Evolutionary conservation across 2,888 invertebrate species (phyloP).

Genomic region (Mamestra brassicae): DNA sequence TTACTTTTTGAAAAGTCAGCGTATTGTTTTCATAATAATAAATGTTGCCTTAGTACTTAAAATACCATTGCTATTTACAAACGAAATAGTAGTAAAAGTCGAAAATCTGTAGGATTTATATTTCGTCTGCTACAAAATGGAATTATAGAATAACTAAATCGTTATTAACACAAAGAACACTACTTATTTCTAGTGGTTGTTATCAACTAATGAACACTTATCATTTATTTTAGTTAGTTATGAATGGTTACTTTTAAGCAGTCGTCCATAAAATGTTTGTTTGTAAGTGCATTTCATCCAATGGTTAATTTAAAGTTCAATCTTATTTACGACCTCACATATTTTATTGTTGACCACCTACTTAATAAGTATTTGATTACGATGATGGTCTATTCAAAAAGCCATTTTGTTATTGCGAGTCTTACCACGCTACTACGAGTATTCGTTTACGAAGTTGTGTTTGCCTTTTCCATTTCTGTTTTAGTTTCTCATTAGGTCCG

Average conservation of each 20-base stretch:
- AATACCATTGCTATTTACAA: not conserved
- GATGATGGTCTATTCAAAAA: no score
- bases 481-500: no score
- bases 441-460: no score
- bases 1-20: not conserved
- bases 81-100: not conserved
- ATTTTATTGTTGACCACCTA: no score
- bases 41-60: no score
- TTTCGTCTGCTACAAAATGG: not conserved
- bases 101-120: not conserved
- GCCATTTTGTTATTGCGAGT: no score
- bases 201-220: no score
- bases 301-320: not conserved
- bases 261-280: not conserved
- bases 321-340: no score
- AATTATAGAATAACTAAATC: not conserved
- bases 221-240: not conserved
- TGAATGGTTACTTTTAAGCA: not conserved
- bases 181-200: not conserved
- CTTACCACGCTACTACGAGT: no score
- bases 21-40: not conserved
- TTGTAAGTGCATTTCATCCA: not conserved
- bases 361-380: no score
- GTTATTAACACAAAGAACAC: not conserved
- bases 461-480: no score